Evolutionary conservation across 2,888 invertebrate genomes (phyloP).

Genomic region (Hyalella azteca): DNA sequence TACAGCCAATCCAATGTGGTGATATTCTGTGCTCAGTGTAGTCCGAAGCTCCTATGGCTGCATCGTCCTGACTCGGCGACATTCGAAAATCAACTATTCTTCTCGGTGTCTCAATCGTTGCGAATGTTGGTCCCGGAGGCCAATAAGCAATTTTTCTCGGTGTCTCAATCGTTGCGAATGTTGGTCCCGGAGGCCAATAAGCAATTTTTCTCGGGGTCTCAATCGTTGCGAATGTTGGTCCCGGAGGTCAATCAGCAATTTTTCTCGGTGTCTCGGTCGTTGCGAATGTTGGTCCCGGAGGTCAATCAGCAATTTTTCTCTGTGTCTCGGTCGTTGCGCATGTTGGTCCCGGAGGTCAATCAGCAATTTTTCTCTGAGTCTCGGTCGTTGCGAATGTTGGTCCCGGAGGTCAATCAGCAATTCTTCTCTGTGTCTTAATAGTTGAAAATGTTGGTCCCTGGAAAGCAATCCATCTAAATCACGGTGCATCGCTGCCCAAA

Average conservation of each 20-base stretch:
- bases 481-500: too few relatives aligned
- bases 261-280: background rate
- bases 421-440: too few relatives aligned
- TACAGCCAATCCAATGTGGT: too few relatives aligned
- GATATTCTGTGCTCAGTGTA: too few relatives aligned
- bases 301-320: slow-evolving; percentile 14
- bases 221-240: slow-evolving; percentile 1
- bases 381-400: too few relatives aligned
- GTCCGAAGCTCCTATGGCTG: background rate
- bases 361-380: too few relatives aligned
- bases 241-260: slow-evolving; percentile 7
- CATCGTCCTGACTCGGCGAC: background rate
- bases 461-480: too few relatives aligned
- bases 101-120: slow-evolving; percentile 5
- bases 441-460: too few relatives aligned
- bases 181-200: background rate
- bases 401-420: too few relatives aligned
- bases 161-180: slow-evolving; percentile 13
- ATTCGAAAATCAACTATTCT: slow-evolving; percentile 1
- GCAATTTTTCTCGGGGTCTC: slow-evolving; percentile 5
- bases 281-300: background rate
- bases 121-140: background rate
- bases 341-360: too few relatives aligned
- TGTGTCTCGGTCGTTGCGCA: too few relatives aligned
- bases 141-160: slow-evolving; percentile 9